Base-by-base conservation (phyloP, 2,113 vertebrate species). In the Rissa tridactyla region DNA sequence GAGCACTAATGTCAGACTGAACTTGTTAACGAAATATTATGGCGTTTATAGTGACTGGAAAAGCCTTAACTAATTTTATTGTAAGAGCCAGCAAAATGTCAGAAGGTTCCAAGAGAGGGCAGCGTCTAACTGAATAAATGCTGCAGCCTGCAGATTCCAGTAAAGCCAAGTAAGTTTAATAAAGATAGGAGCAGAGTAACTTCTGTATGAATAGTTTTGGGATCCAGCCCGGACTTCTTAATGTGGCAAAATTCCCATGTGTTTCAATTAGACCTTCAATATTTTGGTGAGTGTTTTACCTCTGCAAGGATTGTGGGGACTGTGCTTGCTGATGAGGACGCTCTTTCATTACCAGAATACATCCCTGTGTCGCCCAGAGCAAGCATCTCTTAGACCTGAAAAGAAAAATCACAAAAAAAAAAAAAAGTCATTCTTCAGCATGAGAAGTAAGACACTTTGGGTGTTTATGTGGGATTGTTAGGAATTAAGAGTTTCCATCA, bases 21-120 rank as follows among this genome's bases (percentile, higher is more conserved):
- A 82, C 62, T 68, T 61, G 26, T 79, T 76, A 36, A 62, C 55
- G 51, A 88, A 86, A 49, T 29, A 25, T 5, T 29, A 18, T 0
- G 1, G 13, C 3, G 1, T 79, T 75, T 72, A 5, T n/a, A 54
- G 17, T 51, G 49, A 69, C 21, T 75, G 36, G 34, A 82, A 86
- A 85, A 57, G 15, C 52, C 38, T 60, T 61, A 38, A 51, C 14
- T 14, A 11, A 46, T 68, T 46, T 75, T 13, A 42, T n/a, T 49
- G 5, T 18, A 75, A 15, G 34, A 69, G 20, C 11, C 29, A 46
- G 65, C 34, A 75, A 58, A 83, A 81, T 36, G 62, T 6, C 15
- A 17, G 30, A 30, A 66, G 36, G 5, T 92, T 90, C 96, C 97
- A 95, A 94, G 62, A 97, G 97, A 97, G 96, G 97, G 95, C 97